phyloP scores from a whole-genome alignment of 1,140 invertebrate genomes.

The Solenopsis invicta region DNA sequence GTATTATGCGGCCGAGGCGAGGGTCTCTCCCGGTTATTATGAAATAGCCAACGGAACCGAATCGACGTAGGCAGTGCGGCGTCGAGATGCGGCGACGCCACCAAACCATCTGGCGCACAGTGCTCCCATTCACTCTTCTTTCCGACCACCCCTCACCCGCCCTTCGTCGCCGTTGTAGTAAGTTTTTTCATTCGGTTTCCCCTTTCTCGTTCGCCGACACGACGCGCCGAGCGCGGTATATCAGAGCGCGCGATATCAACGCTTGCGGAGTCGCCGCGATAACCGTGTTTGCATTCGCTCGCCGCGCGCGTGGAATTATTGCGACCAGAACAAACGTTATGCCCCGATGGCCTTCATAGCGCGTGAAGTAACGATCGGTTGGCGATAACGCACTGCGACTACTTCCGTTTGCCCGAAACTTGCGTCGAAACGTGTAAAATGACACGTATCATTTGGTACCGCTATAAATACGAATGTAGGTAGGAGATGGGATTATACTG shows the following conservation, averaged over 20 bases:
- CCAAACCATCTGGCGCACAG: slow-evolving; percentile 77
- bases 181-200: slow-evolving; percentile 59
- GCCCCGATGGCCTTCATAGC: not conserved
- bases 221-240: slow-evolving; percentile 36
- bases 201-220: slow-evolving; percentile 60
- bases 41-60: slow-evolving; percentile 66
- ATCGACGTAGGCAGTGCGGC: slow-evolving; percentile 4
- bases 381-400: not conserved
- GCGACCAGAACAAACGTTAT: slow-evolving; percentile 45
- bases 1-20: not conserved
- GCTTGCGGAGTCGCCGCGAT: slow-evolving; percentile 38
- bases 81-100: slow-evolving; percentile 40
- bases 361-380: not conserved
- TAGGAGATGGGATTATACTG: too few relatives aligned
- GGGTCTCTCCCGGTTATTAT: slow-evolving; percentile 71
- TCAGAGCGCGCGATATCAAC: slow-evolving; percentile 49
- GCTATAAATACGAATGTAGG: not conserved
- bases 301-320: slow-evolving; percentile 35
- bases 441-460: not conserved
- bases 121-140: slow-evolving; percentile 77
- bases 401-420: not conserved
- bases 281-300: slow-evolving; percentile 49
- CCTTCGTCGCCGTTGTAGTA: slow-evolving; percentile 47
- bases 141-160: slow-evolving; percentile 40
- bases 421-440: not conserved